Percentiles rank a stretch among this genome's conserved stretches.
Conservation (phyloP, 2,797 vertebrate species). For the Squalus acanthias region DNA sequence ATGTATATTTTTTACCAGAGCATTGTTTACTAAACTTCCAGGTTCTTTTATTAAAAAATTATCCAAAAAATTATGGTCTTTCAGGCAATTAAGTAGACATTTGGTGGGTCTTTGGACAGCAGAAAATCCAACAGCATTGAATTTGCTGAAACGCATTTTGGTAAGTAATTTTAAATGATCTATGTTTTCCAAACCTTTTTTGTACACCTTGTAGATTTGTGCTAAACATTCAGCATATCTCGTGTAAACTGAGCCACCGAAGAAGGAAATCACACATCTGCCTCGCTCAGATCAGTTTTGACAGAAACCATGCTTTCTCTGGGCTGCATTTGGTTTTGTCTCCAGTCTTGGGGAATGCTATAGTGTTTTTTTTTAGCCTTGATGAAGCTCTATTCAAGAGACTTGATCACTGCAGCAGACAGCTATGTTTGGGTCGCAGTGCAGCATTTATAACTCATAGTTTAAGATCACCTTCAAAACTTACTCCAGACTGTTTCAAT, state of each 20-base stretch:
- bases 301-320: background rate
- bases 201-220: background rate
- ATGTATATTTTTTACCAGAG: background rate
- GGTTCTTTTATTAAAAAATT: background rate
- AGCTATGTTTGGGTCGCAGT: background rate
- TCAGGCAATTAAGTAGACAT: constrained; percentile 94
- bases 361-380: background rate
- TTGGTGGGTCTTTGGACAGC: constrained; percentile 96
- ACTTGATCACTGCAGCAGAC: background rate
- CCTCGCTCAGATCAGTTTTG: background rate
- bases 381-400: background rate
- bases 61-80: constrained; percentile 48
- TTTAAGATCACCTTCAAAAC: background rate
- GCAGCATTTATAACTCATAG: too few relatives aligned
- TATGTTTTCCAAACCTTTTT: background rate
- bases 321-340: background rate
- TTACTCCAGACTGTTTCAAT: background rate
- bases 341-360: background rate
- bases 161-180: constrained; percentile 57
- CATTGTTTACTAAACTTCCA: background rate
- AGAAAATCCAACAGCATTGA: constrained; percentile 85
- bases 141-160: constrained; percentile 93
- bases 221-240: background rate
- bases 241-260: background rate
- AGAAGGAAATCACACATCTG: background rate